Base-by-base conservation (phyloP, 1,140 invertebrate genomes). In the Glossosoma conforme region DNA sequence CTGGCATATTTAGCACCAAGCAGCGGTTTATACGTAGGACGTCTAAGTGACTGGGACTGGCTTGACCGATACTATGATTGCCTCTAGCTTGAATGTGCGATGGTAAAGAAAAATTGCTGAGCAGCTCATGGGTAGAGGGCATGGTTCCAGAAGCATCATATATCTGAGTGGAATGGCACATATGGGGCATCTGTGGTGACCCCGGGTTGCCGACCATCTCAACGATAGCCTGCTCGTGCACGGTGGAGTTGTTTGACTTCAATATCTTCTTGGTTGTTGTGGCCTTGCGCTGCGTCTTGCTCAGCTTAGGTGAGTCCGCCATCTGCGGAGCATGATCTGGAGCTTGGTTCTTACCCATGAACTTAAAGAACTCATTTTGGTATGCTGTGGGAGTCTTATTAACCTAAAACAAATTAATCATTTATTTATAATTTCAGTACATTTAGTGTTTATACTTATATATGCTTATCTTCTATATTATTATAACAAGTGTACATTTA, bases 331-430 rank as follows among this genome's bases (percentile, higher is more conserved):
- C 13, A 5, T 8, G 3, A 6, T 2, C 15, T 13, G 11, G 4
- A 25, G 6, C 5, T 1, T 2, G 2, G n/a, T 38, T 15, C 17
- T 33, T 14, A 18, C 32, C 36, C 54, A 56, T 56, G 28, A 56
- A 56, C 28, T 56, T 56, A 19, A 28, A 56, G 20, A 48, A 56
- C 42, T 56, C 54, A 18, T 38, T 37, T 32, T 48, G 38, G 35
- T 52, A 56, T 13, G 44, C 40, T 2, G 44, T n/a, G 2, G 21
- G 22, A 14, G 18, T 44, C 17, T 48, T 49, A 10, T 40, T 44
- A 8, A 44, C 24, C 2, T 15, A n/a, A 3, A 20, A 19, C 13
- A 36, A n/a, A 35, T 8, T 6, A 28, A 6, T 28, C 24, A n/a
- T 8, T 28, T 6, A 8, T 8, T 28, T n/a, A 8, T 28, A n/a